Evolutionary conservation across 2,888 invertebrate species (phyloP), one percentile per base, ranked within the genome.

Genomic region (Rhamphomyia laevipes): DNA sequence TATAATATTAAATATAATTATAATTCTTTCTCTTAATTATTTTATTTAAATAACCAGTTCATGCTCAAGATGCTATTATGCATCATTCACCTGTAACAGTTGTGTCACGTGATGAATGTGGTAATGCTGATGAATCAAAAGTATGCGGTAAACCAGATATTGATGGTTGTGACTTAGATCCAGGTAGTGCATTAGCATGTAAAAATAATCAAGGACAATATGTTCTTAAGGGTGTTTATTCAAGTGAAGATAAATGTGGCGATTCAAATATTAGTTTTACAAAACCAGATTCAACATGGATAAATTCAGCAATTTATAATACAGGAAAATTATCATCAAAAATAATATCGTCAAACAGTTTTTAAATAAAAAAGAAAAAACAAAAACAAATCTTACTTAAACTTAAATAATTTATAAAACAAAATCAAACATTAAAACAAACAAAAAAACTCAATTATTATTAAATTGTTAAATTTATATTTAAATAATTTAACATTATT

Each of bases 141-240:
- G 76, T 83, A 0, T 90, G 90, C 59, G 84, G 81, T 40, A 73
- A 77, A 63, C 76, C 81, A 17, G 69, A 74, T 33, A 77, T 80
- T 56, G 86, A 86, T 59, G 78, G 88, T 49, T 90, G 90, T 74
- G 81, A 81, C 72, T 86, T 73, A 9, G 89, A 89, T 63, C 76
- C 80, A 47, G 90, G 90, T 44, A 85, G 86, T 56, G 89, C 88
- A 1, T 70, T 90, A 44, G 87, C 87, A 7, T 90, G 89, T 63
- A 80, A 82, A 12, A 77, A 76, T 11, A 81, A 80, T 3, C 77
- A 82, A 53, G 82, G 80, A 13, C 76, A 75, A 53, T 84, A 80
- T 62, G 78, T 80, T 9, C 73, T 90, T 21, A 74, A 81, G 58
- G 89, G 88, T 49, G 73, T 87, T 53, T 88, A 82, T 71, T 81